Conservation (phyloP, 2,888 invertebrate genomes). For the Chaitophorus viminalis region DNA sequence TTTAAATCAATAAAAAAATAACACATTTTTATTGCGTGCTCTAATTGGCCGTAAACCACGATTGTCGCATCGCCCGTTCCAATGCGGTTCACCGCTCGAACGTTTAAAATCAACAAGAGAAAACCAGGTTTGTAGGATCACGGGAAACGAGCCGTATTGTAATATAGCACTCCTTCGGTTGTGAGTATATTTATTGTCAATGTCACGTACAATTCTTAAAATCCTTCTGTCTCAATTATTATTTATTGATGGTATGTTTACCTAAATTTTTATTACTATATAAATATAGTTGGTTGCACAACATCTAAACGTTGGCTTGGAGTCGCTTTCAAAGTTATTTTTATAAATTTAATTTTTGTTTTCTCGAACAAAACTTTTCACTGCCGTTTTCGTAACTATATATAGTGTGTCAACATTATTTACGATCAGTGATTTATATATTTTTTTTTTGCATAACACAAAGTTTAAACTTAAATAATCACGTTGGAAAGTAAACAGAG, state of each 20-base stretch:
- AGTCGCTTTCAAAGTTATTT: not conserved
- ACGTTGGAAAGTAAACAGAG: not conserved
- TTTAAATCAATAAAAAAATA: conserved; percentile 32
- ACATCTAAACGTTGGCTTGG: not conserved
- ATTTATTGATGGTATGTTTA: not conserved
- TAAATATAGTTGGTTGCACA: not conserved
- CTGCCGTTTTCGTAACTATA: not conserved
- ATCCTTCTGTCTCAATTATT: not conserved
- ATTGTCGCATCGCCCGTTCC: not conserved
- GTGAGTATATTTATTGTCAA: conserved; percentile 3
- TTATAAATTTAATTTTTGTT: not conserved
- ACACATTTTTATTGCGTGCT: conserved; percentile 37
- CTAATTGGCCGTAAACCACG: conserved; percentile 50
- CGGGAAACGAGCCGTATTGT: not conserved
- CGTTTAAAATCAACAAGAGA: conserved; percentile 46
- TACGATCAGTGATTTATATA: not conserved
- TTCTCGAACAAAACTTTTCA: not conserved
- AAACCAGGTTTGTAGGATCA: conserved; percentile 51
- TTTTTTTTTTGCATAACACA: not conserved
- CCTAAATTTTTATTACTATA: not conserved
- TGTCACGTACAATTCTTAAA: conserved; percentile 20
- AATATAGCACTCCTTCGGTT: not conserved
- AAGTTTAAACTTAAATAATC: not conserved
- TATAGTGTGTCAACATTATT: not conserved
- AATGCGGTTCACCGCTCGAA: conserved; percentile 21